Base-by-base conservation (phyloP, 2,888 invertebrate species). In the Epirrhoe tristata region DNA sequence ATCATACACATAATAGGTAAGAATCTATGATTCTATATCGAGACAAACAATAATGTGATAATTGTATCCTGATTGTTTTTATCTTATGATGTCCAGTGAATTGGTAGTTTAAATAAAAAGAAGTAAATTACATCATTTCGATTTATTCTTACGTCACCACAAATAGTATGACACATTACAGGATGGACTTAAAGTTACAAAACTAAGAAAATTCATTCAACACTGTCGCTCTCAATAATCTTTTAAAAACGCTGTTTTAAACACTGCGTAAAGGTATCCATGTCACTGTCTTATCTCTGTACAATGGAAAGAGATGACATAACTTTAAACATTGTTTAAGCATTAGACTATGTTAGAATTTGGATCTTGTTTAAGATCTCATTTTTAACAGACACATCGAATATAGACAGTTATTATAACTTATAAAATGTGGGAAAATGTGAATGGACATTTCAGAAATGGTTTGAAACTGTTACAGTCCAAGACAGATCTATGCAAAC, bases 131-230 rank as follows among this genome's bases (percentile, higher is more conserved):
- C 74, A 79, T 81, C 75, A 74, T 84, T 83, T 80, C 75, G 75
- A 76, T 86, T 89, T 88, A 89, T 88, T 88, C 80, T 87, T 85
- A 91, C 88, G 88, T 89, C 90, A 90, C 86, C 89, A 91, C 88
- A 66, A 66, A 87, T 81, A 90, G 88, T 90, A 92, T 92, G 90
- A 92, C 91, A 92, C 76, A 84, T 85, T 86, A 83, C 80, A 84
- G 82, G 86, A 86, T 89, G 87, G 83, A 86, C 87, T 88, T 90
- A 90, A 70, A 80, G 81, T 85, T 74, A 66, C 83, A 83, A 79
- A 88, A 86, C 85, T 67, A 48, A 68, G 24, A 61, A 85, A 86
- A 84, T 84, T 85, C 80, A 82, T 78, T 77, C 56, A 59, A 67
- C 57, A 60, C 12, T 32, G 58, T 63, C 65, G 60, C 63, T 55